Conservation (phyloP, 2,113 vertebrate species). For the Rhadina sibilatrix region DNA sequence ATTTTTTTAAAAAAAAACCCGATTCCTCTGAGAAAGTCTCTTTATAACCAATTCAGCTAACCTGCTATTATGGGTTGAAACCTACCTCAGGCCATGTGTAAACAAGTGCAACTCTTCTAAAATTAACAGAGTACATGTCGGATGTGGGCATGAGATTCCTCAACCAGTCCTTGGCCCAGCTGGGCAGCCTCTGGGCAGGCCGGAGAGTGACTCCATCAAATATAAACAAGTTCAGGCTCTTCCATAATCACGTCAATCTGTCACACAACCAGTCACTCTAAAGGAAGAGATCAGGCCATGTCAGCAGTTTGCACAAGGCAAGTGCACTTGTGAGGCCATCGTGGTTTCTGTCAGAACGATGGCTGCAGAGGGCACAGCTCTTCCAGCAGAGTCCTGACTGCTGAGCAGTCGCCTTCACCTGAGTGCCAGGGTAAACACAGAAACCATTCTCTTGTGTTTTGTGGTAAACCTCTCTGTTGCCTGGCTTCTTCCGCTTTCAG, state of each 20-base stretch:
- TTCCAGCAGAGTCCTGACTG: not conserved
- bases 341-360: accelerated
- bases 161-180: no score
- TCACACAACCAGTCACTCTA: not conserved
- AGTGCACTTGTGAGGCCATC: not conserved
- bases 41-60: not conserved
- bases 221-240: not conserved
- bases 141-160: not conserved
- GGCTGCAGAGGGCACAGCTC: not conserved
- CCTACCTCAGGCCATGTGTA: not conserved
- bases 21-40: not conserved
- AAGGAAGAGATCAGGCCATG: not conserved
- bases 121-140: accelerated
- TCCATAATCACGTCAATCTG: not conserved
- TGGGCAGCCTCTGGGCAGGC: not conserved
- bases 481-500: not conserved
- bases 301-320: not conserved
- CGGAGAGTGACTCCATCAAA: accelerated
- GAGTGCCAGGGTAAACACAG: not conserved
- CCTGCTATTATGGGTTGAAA: not conserved
- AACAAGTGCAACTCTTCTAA: not conserved
- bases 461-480: not conserved
- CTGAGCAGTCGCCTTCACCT: not conserved
- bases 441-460: accelerated
- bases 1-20: no score